Percentiles rank a stretch among this genome's conserved stretches.
phyloP scores from a whole-genome alignment of 2,797 vertebrate genomes.

The Myotis planiceps region DNA sequence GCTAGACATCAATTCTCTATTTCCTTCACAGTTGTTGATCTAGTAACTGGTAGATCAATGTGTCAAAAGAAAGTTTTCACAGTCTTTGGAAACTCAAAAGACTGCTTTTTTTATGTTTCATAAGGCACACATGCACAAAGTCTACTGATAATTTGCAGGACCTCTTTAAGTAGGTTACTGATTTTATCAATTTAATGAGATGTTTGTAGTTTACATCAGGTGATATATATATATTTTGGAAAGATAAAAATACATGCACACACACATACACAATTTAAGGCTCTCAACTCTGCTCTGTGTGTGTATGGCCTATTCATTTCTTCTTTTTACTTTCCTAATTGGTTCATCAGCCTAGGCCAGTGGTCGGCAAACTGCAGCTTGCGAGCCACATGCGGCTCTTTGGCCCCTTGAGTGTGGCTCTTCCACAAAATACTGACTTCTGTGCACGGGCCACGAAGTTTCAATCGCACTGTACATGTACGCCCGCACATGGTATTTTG shows the following conservation, averaged over 20 bases:
- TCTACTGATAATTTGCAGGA: background rate
- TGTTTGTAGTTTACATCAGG: background rate
- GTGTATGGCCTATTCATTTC: background rate
- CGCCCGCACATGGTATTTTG: too few species aligned
- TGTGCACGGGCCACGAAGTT: too few species aligned
- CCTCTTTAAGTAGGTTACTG: background rate
- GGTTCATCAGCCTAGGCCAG: background rate
- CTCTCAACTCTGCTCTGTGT: background rate
- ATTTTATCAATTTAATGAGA: background rate
- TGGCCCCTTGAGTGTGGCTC: too few species aligned
- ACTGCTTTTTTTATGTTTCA: background rate
- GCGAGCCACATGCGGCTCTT: too few species aligned
- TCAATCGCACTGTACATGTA: too few species aligned
- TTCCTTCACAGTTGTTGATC: conserved; percentile 42
- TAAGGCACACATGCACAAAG: background rate
- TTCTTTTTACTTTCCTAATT: conserved; percentile 32
- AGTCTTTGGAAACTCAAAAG: background rate
- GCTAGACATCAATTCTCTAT: background rate
- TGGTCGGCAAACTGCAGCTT: too few species aligned
- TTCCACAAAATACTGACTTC: too few species aligned
- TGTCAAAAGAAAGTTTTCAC: background rate
- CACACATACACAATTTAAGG: background rate
- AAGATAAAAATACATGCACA: background rate
- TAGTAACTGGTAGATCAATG: background rate
- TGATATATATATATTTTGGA: background rate